Percentiles rank a stretch among this genome's conserved stretches.
Conservation (phyloP, 2,113 vertebrate genomes). For the Ctenomys sociabilis region DNA sequence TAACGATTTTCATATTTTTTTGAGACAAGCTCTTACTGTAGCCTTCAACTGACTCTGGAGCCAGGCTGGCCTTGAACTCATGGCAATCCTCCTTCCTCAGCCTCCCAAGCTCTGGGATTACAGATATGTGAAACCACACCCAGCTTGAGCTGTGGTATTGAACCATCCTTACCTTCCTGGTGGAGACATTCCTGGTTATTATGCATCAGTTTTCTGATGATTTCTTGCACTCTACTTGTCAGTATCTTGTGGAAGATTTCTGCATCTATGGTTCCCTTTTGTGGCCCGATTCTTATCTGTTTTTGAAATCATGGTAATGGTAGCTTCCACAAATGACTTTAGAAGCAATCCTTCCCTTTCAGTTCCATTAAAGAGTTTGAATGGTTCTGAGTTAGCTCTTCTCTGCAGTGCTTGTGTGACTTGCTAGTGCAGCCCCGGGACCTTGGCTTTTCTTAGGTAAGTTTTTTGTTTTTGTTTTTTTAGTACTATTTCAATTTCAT, state of each 20-base stretch:
- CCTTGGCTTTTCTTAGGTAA: not conserved
- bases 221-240: not conserved
- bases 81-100: not conserved
- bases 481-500: not conserved
- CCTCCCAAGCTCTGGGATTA: not conserved
- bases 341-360: not conserved
- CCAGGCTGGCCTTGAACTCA: not conserved
- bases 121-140: not conserved
- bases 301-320: not conserved
- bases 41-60: not conserved
- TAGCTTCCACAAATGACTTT: not conserved
- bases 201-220: not conserved
- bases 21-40: not conserved
- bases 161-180: not conserved
- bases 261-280: not conserved
- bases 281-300: not conserved
- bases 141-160: not conserved
- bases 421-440: not conserved
- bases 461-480: not conserved
- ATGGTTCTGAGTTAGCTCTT: not conserved
- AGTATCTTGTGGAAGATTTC: not conserved
- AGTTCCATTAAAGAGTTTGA: not conserved
- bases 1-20: not conserved
- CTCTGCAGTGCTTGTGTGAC: not conserved
- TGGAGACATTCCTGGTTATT: not conserved